Percentiles rank a stretch among this genome's conserved stretches.
Conservation (phyloP, 2,888 invertebrate species). For the Ommatoiulus sabulosus region DNA sequence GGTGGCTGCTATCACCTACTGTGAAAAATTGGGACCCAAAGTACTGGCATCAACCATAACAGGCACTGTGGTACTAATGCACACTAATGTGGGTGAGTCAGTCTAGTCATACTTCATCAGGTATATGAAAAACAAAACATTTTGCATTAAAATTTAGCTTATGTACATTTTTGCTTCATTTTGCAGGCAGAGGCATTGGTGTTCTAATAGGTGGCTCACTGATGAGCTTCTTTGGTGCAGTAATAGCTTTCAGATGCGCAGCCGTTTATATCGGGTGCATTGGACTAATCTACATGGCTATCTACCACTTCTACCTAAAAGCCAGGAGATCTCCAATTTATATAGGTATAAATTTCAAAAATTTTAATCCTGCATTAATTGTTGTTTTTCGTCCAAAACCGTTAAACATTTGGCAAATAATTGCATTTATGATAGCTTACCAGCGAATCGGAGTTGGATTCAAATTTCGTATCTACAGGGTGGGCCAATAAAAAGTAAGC, state of each 20-base stretch:
- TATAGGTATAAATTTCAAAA: slow-evolving; percentile 57
- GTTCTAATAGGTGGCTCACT: slow-evolving; percentile 58
- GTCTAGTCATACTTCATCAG: background rate
- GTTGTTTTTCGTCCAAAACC: no score
- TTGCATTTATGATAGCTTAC: no score
- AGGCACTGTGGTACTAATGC: slow-evolving; percentile 57
- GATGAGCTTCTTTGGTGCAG: slow-evolving; percentile 59
- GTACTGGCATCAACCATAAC: slow-evolving; percentile 58
- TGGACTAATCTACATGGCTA: slow-evolving; percentile 59
- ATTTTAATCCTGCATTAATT: no score
- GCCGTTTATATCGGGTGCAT: slow-evolving; percentile 58
- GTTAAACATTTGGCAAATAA: no score
- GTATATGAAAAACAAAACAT: background rate
- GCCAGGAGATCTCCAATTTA: slow-evolving; percentile 57
- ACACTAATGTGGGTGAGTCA: slow-evolving; percentile 58
- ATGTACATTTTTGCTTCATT: background rate
- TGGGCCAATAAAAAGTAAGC: no score
- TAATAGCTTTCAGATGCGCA: slow-evolving; percentile 56
- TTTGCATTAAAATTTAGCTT: background rate
- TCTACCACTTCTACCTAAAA: slow-evolving; percentile 60
- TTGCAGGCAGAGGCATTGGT: slow-evolving; percentile 59
- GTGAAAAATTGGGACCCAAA: slow-evolving; percentile 58
- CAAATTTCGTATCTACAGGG: no score
- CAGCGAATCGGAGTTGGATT: no score
- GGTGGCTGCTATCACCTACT: slow-evolving; percentile 82